Evolutionary conservation across 1,140 invertebrate species (phyloP).

Genomic region (Hermetia illucens): DNA sequence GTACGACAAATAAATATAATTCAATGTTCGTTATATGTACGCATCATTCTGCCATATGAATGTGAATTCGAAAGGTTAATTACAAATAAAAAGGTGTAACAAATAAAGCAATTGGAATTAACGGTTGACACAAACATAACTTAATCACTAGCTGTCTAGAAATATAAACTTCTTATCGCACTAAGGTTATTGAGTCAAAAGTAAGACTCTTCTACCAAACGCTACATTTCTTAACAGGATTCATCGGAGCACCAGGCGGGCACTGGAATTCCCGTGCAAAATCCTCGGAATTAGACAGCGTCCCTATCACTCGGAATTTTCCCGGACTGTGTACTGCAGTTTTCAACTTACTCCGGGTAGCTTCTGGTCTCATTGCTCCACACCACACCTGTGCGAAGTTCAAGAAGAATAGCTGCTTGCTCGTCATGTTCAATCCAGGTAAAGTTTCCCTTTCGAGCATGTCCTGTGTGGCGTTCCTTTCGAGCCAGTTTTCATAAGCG

Average conservation of each 20-base stretch:
- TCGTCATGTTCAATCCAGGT: slow-evolving; percentile 57
- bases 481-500: slow-evolving; percentile 30
- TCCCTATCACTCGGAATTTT: slow-evolving; percentile 58
- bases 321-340: slow-evolving; percentile 56
- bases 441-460: slow-evolving; percentile 38
- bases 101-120: too few relatives aligned
- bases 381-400: slow-evolving; percentile 85
- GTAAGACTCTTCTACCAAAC: too few relatives aligned
- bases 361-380: slow-evolving; percentile 70
- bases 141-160: too few relatives aligned
- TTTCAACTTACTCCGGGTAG: slow-evolving; percentile 56
- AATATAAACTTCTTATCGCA: too few relatives aligned
- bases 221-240: slow-evolving; percentile 64
- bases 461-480: slow-evolving; percentile 12
- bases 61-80: too few relatives aligned
- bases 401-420: slow-evolving; percentile 65
- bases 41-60: too few relatives aligned
- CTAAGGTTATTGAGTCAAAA: too few relatives aligned
- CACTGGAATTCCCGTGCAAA: slow-evolving; percentile 62
- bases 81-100: too few relatives aligned
- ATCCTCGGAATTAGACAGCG: slow-evolving; percentile 67
- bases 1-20: too few relatives aligned
- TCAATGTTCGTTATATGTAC: too few relatives aligned
- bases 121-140: too few relatives aligned
- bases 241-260: slow-evolving; percentile 53